Conservation (phyloP, 2,888 invertebrate genomes). For the Gymnoscelis rufifasciata region DNA sequence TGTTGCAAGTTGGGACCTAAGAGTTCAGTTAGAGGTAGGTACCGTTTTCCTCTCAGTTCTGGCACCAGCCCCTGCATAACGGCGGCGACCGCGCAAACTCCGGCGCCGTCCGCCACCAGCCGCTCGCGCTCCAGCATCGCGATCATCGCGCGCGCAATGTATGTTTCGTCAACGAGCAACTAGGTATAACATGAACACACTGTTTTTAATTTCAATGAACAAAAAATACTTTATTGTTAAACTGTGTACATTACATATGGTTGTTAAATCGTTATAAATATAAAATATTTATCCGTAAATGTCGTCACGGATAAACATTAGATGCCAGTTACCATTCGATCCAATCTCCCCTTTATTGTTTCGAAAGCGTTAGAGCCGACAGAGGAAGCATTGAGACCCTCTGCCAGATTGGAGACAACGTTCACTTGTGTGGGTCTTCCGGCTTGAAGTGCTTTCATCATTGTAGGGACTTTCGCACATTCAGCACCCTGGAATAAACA, state of each 20-base stretch:
- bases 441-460: constrained; percentile 82
- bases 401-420: constrained; percentile 83
- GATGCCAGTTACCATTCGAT: constrained; percentile 79
- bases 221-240: too few relatives aligned
- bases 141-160: constrained; percentile 84
- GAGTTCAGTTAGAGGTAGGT: too few relatives aligned
- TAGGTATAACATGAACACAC: too few relatives aligned
- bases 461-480: constrained; percentile 88
- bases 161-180: constrained; percentile 83
- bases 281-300: too few relatives aligned
- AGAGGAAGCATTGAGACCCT: constrained; percentile 84
- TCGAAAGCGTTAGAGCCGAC: constrained; percentile 86
- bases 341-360: constrained; percentile 83
- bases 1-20: too few relatives aligned
- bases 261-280: too few relatives aligned
- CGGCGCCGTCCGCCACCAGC: constrained; percentile 89
- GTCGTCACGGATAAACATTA: neutral
- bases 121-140: constrained; percentile 85
- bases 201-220: too few relatives aligned
- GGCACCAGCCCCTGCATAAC: constrained; percentile 85
- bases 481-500: constrained; percentile 83
- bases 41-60: constrained; percentile 86
- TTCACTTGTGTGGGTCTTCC: constrained; percentile 81
- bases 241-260: too few relatives aligned
- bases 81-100: constrained; percentile 87